Conservation (phyloP, 2,113 vertebrate genomes). For the Oenanthe melanoleuca region DNA sequence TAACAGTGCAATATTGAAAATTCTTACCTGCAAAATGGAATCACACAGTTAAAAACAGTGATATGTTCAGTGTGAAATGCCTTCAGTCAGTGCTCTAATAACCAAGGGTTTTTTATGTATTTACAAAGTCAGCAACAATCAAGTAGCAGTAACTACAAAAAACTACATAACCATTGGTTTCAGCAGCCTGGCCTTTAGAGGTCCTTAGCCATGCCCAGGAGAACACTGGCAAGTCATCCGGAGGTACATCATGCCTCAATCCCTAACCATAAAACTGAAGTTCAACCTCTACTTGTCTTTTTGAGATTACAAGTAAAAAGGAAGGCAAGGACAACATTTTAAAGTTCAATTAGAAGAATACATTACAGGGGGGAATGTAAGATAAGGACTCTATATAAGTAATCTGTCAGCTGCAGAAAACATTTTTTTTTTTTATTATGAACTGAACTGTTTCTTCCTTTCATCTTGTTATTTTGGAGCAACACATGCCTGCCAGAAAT, state of each 20-base stretch:
- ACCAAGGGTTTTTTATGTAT: accelerated
- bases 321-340: background rate
- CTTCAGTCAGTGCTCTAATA: background rate
- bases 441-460: background rate
- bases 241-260: background rate
- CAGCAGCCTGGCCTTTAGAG: background rate
- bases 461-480: background rate
- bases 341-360: background rate
- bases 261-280: background rate
- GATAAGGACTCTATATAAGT: background rate
- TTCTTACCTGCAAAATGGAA: background rate
- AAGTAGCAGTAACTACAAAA: background rate
- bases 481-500: background rate
- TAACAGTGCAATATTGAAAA: background rate
- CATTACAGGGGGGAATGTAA: background rate
- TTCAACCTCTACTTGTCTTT: background rate
- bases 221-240: background rate
- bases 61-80: background rate
- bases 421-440: background rate
- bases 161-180: background rate
- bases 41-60: background rate
- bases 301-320: background rate
- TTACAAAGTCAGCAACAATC: background rate
- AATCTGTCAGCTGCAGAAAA: background rate
- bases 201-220: background rate